Conservation (phyloP, 2,888 invertebrate species). For the Gibbula magus region DNA sequence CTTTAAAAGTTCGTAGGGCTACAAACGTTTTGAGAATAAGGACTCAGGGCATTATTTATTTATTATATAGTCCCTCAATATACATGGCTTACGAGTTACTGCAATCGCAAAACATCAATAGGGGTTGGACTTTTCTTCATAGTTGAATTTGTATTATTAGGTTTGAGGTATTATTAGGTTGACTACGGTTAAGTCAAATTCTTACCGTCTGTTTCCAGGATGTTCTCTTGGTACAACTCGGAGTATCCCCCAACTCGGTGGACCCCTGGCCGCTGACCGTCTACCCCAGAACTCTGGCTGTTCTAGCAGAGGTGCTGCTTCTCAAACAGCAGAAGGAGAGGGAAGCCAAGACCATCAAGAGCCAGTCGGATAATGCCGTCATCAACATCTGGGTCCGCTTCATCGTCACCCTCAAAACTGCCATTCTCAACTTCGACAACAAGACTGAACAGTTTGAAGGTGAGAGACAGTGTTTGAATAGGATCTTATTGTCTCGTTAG, state of each 20-base stretch:
- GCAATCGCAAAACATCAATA: too few species aligned
- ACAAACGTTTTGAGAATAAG: too few species aligned
- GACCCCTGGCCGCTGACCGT: constrained; percentile 85
- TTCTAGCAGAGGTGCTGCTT: constrained; percentile 88
- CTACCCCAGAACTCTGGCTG: constrained; percentile 85
- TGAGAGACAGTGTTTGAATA: constrained; percentile 34
- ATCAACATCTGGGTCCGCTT: constrained; percentile 94
- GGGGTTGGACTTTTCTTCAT: too few species aligned
- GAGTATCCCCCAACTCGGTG: constrained; percentile 82
- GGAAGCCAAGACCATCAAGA: constrained; percentile 81
- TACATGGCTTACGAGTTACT: too few species aligned
- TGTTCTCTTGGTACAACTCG: constrained; percentile 83
- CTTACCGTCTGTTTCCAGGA: constrained; percentile 76
- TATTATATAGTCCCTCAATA: too few species aligned
- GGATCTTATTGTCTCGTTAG: background rate
- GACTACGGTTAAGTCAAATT: too few species aligned
- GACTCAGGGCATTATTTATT: too few species aligned
- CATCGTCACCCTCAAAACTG: constrained; percentile 90
- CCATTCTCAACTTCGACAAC: constrained; percentile 80
- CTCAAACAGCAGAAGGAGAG: constrained; percentile 76
- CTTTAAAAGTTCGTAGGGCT: too few species aligned
- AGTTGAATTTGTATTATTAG: too few species aligned
- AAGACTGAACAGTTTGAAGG: constrained; percentile 67
- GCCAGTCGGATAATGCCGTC: constrained; percentile 85
- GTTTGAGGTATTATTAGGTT: too few species aligned